A percentile compares a stretch with the other conserved stretches of the same genome.
Conservation (phyloP, 2,113 vertebrate species). For the Corythoichthys haematopterus region DNA sequence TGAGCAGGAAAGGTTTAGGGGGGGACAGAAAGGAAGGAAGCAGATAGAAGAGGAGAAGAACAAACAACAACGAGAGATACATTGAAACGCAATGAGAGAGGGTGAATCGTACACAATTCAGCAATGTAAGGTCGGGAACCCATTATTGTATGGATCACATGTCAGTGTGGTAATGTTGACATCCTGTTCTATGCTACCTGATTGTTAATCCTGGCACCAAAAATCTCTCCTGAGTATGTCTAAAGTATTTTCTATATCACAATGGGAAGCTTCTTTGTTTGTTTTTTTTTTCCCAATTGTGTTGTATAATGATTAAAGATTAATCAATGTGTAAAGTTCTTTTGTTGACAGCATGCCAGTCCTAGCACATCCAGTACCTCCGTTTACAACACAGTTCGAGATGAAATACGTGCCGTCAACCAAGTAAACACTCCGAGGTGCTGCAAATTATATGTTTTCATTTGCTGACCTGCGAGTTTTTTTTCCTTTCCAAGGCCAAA, state of each 20-base stretch:
- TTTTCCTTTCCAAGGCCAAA: slow-evolving; percentile 16
- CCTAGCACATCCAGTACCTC: slow-evolving; percentile 43
- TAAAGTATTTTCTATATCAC: slow-evolving; percentile 13
- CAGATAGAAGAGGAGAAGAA: no score
- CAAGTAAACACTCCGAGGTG: slow-evolving; percentile 27
- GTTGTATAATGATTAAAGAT: background rate
- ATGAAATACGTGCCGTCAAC: slow-evolving; percentile 22
- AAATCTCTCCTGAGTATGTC: no score
- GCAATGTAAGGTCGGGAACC: no score
- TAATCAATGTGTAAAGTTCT: background rate
- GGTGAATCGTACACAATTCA: no score
- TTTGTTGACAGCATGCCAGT: background rate
- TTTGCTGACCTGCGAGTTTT: slow-evolving; percentile 56
- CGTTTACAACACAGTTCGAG: slow-evolving; percentile 48
- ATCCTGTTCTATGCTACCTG: no score
- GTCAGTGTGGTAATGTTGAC: no score
- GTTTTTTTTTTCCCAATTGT: background rate
- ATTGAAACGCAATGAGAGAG: no score
- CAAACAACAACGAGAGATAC: no score
- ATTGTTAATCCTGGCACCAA: no score
- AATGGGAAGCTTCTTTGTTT: background rate
- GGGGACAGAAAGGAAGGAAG: no score
- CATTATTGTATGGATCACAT: no score
- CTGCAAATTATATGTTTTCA: slow-evolving; percentile 43
- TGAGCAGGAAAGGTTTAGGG: no score